A percentile compares a stretch with the other conserved stretches of the same genome.
These are phyloP conservation scores for Drosophila infuscata DNA, from an alignment of 2,888 invertebrate species.

Conservation along the genomic window DNA sequence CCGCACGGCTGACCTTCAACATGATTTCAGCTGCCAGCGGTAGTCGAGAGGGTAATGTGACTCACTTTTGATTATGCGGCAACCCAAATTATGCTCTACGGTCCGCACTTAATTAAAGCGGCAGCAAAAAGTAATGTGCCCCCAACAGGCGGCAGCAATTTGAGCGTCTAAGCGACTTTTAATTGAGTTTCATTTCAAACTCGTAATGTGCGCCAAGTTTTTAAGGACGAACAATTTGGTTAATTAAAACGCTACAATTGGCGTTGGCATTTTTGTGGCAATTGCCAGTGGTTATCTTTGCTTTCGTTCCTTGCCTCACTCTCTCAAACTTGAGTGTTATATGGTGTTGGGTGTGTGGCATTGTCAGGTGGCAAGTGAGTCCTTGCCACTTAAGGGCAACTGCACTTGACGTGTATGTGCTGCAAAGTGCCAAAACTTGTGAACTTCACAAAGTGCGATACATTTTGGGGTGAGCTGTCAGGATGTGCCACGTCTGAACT, in stretches of 20 bases:
- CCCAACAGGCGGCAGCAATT: constrained; percentile 50
- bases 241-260: constrained; percentile 79
- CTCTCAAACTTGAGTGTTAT: constrained; percentile 4
- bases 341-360: constrained; percentile 9
- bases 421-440: constrained; percentile 44
- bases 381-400: constrained; percentile 41
- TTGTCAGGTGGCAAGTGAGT: constrained; percentile 34
- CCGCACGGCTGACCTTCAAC: constrained; percentile 56
- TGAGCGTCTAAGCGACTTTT: constrained; percentile 74
- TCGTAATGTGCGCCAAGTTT: constrained; percentile 50
- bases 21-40: constrained; percentile 27
- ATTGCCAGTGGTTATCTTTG: constrained; percentile 34
- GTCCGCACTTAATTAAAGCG: constrained; percentile 67
- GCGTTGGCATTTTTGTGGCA: constrained; percentile 65
- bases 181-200: constrained; percentile 73
- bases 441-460: constrained; percentile 19
- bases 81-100: constrained; percentile 55
- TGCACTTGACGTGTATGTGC: constrained; percentile 47
- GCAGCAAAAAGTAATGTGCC: constrained; percentile 21
- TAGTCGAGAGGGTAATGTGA: constrained; percentile 41
- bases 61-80: constrained; percentile 57
- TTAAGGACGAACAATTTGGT: constrained; percentile 73
- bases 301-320: constrained; percentile 10
- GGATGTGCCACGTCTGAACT: background rate
- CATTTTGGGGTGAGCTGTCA: background rate